Conservation (phyloP, 2,888 invertebrate species). For the Oscheius sp. region DNA sequence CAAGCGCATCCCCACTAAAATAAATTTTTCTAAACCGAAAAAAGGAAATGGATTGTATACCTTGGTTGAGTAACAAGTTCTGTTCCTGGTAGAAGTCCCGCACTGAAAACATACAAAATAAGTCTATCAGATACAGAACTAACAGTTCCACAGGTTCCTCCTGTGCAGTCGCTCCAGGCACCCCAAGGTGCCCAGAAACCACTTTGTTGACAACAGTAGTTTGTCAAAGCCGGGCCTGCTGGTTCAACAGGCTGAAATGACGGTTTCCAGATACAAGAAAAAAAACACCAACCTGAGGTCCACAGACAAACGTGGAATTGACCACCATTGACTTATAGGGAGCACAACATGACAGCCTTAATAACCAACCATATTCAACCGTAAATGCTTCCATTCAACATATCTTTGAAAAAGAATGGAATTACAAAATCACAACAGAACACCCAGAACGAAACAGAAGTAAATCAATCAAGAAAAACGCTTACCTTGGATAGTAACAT, state of each 20-base stretch:
- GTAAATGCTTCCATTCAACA: too few species aligned
- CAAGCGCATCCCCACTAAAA: constrained; percentile 18
- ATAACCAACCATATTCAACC: too few species aligned
- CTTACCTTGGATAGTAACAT: not conserved
- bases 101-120: constrained; percentile 4
- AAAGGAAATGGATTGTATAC: too few species aligned
- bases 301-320: not conserved
- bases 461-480: not conserved
- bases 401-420: not conserved
- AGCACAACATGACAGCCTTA: not conserved
- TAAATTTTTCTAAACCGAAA: too few species aligned
- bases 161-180: constrained; percentile 49
- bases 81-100: constrained; percentile 14
- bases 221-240: not conserved
- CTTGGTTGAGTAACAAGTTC: constrained; percentile 17
- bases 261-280: too few species aligned
- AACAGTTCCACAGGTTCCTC: constrained; percentile 45
- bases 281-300: not conserved
- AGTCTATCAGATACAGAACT: not conserved
- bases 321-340: constrained; percentile 1
- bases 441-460: too few species aligned
- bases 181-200: constrained; percentile 52
- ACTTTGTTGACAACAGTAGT: constrained; percentile 40
- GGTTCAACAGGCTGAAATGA: constrained; percentile 18
- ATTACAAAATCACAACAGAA: not conserved